Conservation (phyloP, 2,113 vertebrate genomes). For the Stictonetta naevosa region DNA sequence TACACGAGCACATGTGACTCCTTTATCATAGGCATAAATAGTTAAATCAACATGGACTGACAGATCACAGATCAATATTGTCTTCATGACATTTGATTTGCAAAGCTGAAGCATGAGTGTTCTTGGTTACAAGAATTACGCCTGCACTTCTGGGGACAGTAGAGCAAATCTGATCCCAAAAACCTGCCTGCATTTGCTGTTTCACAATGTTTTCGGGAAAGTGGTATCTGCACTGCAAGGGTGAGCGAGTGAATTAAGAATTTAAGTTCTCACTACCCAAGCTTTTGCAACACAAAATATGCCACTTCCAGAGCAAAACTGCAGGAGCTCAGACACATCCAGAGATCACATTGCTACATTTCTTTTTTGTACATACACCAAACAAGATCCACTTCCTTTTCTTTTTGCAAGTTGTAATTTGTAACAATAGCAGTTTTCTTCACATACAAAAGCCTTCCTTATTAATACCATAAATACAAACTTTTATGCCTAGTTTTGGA, state of each 20-base stretch:
- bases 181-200: not conserved
- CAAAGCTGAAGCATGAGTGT: not conserved
- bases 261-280: not conserved
- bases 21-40: not conserved
- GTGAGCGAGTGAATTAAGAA: not conserved
- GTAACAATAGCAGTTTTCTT: not conserved
- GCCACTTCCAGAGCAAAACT: not conserved
- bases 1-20: not conserved
- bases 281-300: not conserved
- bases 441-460: not conserved
- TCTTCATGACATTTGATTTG: not conserved
- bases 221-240: not conserved
- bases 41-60: not conserved
- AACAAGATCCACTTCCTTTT: not conserved
- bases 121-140: not conserved
- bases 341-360: not conserved
- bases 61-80: not conserved
- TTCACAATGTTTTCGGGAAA: not conserved
- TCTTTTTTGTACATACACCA: not conserved
- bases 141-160: not conserved
- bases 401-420: not conserved
- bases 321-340: not conserved
- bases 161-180: not conserved
- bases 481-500: not conserved
- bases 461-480: not conserved